Evolutionary conservation across 1,140 invertebrate species (phyloP), one percentile per base, ranked within the genome.

Genomic region (Scaptomyza hsui): DNA sequence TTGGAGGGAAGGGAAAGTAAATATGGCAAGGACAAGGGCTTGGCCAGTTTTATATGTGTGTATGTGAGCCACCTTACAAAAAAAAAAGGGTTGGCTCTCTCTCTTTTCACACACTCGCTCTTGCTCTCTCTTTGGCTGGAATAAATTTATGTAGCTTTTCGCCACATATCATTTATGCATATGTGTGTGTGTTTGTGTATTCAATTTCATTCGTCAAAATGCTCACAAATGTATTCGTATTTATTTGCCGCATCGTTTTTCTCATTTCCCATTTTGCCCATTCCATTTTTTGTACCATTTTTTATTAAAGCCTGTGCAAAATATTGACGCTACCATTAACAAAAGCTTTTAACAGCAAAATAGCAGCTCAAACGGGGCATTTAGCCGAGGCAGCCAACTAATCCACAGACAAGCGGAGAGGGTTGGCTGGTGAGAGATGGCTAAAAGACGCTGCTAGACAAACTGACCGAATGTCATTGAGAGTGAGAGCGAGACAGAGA

Each of bases 281-380:
- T 2, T 19, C 65, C 63, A 64, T 21, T 44, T 52, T 60, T 72
- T 60, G 49, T 48, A 10, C 18, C 35, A 47, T 39, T 19, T 64
- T 59, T 81, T 62, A 82, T 81, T 77, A 81, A 81, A 74, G 70
- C 64, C 60, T 44, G 26, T 29, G 76, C 35, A 67, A 77, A 71
- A 81, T 86, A 85, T 85, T 86, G 77, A 85, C 78, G 81, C 69
- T 57, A 47, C 77, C 77, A 85, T 85, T 85, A 85, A 74, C 77
- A 85, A 85, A 85, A 85, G 80, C 80, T 85, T 85, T 85, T 85
- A 85, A 72, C 72, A 69, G 53, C n/a, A n/a, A 86, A 70, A 77
- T 77, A 80, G 26, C 42, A 57, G 61, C 70, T 71, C 57, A 48
- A 72, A 65, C 18, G 70, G 73, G 81, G 53, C 81, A 81, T 73